A percentile compares a stretch with the other conserved stretches of the same genome.
phyloP scores from a whole-genome alignment of 2,113 vertebrate species.

The Bettongia penicillata region DNA sequence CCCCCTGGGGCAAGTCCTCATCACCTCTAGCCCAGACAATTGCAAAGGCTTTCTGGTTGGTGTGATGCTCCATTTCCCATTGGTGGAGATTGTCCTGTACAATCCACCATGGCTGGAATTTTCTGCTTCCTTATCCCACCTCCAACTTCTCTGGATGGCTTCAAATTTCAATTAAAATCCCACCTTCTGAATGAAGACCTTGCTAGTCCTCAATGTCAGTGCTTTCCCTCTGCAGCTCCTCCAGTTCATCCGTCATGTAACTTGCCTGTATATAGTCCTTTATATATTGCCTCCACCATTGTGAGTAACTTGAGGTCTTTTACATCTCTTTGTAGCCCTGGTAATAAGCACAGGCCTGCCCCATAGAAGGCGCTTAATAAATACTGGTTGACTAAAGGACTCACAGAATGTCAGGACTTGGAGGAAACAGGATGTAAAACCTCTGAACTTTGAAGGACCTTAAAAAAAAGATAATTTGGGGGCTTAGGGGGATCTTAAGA shows the following conservation, averaged over 20 bases:
- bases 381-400: not conserved
- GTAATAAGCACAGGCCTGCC: not conserved
- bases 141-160: not conserved
- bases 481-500: not conserved
- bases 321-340: not conserved
- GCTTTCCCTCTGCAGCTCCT: not conserved
- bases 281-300: not conserved
- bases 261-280: not conserved
- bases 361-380: not conserved
- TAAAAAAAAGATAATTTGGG: not conserved
- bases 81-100: not conserved
- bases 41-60: not conserved
- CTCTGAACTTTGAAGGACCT: not conserved
- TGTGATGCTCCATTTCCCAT: not conserved
- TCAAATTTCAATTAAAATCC: not conserved
- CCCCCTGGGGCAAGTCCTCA: not conserved
- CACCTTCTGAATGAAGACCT: not conserved
- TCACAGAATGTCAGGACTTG: not conserved
- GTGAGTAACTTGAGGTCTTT: not conserved
- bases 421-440: not conserved
- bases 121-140: not conserved
- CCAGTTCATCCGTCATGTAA: not conserved
- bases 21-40: not conserved
- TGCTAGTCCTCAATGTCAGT: not conserved
- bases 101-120: not conserved